A percentile compares a stretch with the other conserved stretches of the same genome.
These are phyloP conservation scores for Mystacides longicornis DNA, from an alignment of 2,888 invertebrate genomes.

Conservation along the genomic window DNA sequence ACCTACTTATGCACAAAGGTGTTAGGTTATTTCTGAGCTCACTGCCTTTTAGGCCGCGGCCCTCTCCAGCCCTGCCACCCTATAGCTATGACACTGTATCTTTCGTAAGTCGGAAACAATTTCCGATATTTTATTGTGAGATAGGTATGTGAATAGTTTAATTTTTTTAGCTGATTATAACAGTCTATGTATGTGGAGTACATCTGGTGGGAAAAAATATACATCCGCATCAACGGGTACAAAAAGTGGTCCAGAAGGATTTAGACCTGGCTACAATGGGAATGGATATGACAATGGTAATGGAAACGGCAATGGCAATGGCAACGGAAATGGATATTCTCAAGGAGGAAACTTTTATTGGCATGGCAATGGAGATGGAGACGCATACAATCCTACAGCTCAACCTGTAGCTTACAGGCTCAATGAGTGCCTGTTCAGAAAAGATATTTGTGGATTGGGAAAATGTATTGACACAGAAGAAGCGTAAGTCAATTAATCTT, in stretches of 20 bases:
- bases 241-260: slow-evolving; percentile 19
- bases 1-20: too few relatives aligned
- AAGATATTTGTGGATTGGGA: slow-evolving; percentile 68
- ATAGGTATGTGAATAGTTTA: neutral
- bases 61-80: too few relatives aligned
- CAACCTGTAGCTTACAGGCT: slow-evolving; percentile 39
- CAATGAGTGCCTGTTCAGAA: slow-evolving; percentile 70
- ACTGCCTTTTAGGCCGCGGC: too few relatives aligned
- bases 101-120: too few relatives aligned
- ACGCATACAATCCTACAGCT: slow-evolving; percentile 19
- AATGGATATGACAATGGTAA: slow-evolving; percentile 11
- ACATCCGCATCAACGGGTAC: slow-evolving; percentile 27
- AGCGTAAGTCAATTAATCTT: slow-evolving; percentile 47
- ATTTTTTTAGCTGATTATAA: slow-evolving; percentile 50
- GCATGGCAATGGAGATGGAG: slow-evolving; percentile 8
- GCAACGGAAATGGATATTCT: slow-evolving; percentile 18
- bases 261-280: slow-evolving; percentile 10
- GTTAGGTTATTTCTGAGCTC: too few relatives aligned
- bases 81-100: too few relatives aligned
- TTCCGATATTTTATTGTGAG: too few relatives aligned
- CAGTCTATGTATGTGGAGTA: slow-evolving; percentile 43
- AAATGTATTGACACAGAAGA: slow-evolving; percentile 65
- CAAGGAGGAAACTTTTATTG: too few relatives aligned
- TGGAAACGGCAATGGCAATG: slow-evolving; percentile 18
- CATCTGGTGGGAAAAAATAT: slow-evolving; percentile 17